phyloP scores from a whole-genome alignment of 2,888 invertebrate genomes.

The Autographa gamma region DNA sequence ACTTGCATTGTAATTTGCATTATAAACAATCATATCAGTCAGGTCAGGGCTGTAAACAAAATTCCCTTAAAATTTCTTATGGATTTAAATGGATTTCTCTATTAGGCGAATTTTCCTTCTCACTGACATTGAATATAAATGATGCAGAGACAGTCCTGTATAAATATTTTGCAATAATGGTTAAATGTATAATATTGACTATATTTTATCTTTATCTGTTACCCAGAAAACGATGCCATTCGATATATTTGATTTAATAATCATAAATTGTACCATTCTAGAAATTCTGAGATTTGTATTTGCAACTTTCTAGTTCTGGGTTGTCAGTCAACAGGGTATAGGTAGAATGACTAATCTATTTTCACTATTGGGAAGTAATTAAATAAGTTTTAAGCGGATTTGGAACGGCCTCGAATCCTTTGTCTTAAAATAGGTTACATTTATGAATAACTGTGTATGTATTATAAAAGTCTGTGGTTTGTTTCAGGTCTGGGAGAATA shows the following conservation, averaged over 20 bases:
- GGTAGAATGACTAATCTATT: no score
- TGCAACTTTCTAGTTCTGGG: background rate
- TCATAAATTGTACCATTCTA: background rate
- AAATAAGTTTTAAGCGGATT: no score
- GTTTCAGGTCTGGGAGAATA: constrained; percentile 80
- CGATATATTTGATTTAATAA: background rate
- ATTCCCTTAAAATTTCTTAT: background rate
- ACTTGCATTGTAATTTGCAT: constrained; percentile 21
- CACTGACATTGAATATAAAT: background rate
- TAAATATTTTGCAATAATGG: background rate
- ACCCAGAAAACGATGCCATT: background rate
- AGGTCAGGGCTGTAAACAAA: constrained; percentile 36
- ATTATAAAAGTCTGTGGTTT: constrained; percentile 5
- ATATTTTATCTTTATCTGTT: background rate
- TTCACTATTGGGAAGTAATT: no score
- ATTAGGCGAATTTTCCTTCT: background rate
- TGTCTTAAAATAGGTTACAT: no score
- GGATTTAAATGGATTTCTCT: background rate
- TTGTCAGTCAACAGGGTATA: no score
- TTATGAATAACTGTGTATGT: no score
- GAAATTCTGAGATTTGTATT: background rate
- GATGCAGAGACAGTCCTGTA: background rate
- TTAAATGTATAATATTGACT: background rate
- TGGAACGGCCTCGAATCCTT: no score
- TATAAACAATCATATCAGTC: constrained; percentile 23